Evolutionary conservation across 2,888 invertebrate species (phyloP).

Genomic region (Mythimna albipuncta): DNA sequence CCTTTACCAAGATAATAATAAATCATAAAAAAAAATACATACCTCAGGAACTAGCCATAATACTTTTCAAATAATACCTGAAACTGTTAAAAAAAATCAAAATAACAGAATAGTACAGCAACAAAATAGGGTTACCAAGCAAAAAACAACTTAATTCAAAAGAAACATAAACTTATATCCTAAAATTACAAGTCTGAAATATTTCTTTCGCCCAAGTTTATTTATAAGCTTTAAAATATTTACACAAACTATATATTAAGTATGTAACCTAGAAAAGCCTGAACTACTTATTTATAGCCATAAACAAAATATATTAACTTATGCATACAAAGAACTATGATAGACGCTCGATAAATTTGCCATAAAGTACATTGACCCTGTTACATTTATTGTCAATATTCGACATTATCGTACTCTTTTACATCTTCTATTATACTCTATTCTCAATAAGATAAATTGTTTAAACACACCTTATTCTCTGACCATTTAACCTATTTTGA

Average conservation of each 20-base stretch:
- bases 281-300: constrained; percentile 40
- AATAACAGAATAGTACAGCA: constrained; percentile 2
- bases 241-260: constrained; percentile 56
- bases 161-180: constrained; percentile 26
- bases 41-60: neutral
- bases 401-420: no score
- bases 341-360: no score
- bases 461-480: no score
- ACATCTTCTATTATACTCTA: no score
- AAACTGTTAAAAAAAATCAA: constrained; percentile 17
- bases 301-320: constrained; percentile 43
- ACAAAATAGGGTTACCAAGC: constrained; percentile 16
- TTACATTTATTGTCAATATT: no score
- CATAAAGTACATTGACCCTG: no score
- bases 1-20: constrained; percentile 1
- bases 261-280: constrained; percentile 53
- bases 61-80: constrained; percentile 5
- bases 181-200: constrained; percentile 57
- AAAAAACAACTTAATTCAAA: neutral
- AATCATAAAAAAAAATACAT: constrained; percentile 5
- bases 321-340: neutral
- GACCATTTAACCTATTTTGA: no score
- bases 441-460: no score
- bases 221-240: constrained; percentile 62
- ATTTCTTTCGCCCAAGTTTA: constrained; percentile 61